A percentile compares a stretch with the other conserved stretches of the same genome.
Conservation (phyloP, 2,797 vertebrate species). For the Siniperca scherzeri region DNA sequence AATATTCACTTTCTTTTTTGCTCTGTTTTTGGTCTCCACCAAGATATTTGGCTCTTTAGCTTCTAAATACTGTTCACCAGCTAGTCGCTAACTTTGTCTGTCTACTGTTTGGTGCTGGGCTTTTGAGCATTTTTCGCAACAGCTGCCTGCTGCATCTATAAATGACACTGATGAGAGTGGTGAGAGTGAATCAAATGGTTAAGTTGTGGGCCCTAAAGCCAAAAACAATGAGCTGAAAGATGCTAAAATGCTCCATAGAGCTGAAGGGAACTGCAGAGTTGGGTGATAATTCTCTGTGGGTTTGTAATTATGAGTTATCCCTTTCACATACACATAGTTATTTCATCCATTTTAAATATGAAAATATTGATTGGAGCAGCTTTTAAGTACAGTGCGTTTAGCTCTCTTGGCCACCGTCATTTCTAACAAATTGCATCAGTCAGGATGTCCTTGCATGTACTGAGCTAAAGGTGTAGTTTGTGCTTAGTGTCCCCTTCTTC, state of each 20-base stretch:
- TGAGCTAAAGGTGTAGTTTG: constrained; percentile 22
- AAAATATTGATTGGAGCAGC: constrained; percentile 15
- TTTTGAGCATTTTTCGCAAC: not conserved
- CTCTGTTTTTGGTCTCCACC: constrained; percentile 1
- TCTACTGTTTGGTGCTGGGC: not conserved
- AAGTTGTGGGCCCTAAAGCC: not conserved
- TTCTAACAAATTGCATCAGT: constrained; percentile 21
- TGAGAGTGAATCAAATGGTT: not conserved
- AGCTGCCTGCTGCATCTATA: not conserved
- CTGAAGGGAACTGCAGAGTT: not conserved
- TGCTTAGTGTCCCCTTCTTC: not conserved
- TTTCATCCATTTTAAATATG: constrained; percentile 13
- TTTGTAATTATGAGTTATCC: not conserved
- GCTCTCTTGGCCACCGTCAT: not conserved
- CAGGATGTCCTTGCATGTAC: constrained; percentile 35
- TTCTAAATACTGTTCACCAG: not conserved
- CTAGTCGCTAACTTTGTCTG: not conserved
- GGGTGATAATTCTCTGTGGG: not conserved
- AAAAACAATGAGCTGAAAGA: constrained; percentile 8
- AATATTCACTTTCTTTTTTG: not conserved
- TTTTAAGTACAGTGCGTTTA: not conserved
- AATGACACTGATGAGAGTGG: not conserved
- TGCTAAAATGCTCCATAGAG: not conserved
- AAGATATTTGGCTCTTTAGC: constrained; percentile 1
- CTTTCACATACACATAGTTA: not conserved